Evolutionary conservation across 2,888 invertebrate genomes (phyloP).

Genomic region (Tenodera sinensis): DNA sequence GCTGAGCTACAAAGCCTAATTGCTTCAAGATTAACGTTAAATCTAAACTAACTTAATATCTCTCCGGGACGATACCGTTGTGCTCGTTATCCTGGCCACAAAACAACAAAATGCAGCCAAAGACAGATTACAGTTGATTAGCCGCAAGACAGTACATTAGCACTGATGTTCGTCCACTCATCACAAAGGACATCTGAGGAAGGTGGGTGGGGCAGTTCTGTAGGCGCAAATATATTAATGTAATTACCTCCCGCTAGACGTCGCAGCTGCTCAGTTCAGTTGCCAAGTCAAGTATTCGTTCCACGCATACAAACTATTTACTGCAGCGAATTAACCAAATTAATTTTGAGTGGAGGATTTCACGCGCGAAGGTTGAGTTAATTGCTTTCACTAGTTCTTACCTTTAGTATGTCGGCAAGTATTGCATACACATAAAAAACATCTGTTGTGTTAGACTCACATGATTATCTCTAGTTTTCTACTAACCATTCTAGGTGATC

Average conservation of each 20-base stretch:
- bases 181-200: background rate
- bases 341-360: too few relatives aligned
- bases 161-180: background rate
- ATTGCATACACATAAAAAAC: too few relatives aligned
- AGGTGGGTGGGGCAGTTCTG: background rate
- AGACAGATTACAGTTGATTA: background rate
- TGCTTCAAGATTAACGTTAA: conserved; percentile 24
- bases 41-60: conserved; percentile 19
- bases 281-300: too few relatives aligned
- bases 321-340: too few relatives aligned
- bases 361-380: too few relatives aligned
- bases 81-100: background rate
- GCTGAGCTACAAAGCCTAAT: conserved; percentile 19
- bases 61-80: background rate
- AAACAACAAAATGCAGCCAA: background rate
- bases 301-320: too few relatives aligned
- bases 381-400: too few relatives aligned
- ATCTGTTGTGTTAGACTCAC: too few relatives aligned
- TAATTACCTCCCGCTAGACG: background rate
- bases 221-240: background rate
- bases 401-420: too few relatives aligned
- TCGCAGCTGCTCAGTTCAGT: background rate
- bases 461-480: too few relatives aligned
- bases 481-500: too few relatives aligned
- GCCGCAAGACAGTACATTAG: background rate